Base-by-base conservation (phyloP, 2,888 invertebrate species). In the Sicus ferrugineus region DNA sequence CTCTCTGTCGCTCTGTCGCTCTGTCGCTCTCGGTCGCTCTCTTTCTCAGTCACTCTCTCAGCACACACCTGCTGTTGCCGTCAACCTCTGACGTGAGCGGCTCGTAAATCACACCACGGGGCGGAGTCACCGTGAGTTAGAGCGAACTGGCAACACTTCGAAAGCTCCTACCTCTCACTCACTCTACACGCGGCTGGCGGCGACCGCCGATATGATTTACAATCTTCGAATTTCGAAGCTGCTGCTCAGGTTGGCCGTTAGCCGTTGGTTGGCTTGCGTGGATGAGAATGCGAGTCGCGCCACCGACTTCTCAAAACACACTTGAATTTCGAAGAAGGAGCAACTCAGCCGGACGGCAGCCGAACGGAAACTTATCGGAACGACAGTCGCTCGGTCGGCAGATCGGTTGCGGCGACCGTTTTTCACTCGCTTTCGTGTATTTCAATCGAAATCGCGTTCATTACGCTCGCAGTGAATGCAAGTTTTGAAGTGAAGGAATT, bases 291-390 rank as follows among this genome's bases (percentile, higher is more conserved):
- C 46, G 19, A 14, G 16, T 21, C 26, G 28, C 26, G n/a, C 7
- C 64, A 65, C 48, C 38, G 54, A 30, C 59, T 31, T 48, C 54
- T 54, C 67, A 66, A 68, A 71, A 78, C 80, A 80, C 78, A 78
- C 77, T 77, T 76, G 77, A 75, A 75, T 68, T 70, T 80, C 77
- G 77, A 78, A 77, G 77, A 78, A 77, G 78, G 79, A 77, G 80
- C 80, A 67, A 61, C 59, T 66, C 52, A 9, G 9, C 2, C 54
- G 14, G 14, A 14, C 26, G 28, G n/a, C 46, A 9, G 46, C n/a
- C n/a, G n/a, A n/a, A n/a, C n/a, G n/a, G n/a, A n/a, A n/a, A n/a
- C n/a, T n/a, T n/a, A n/a, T n/a, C n/a, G n/a, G n/a, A n/a, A n/a
- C n/a, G n/a, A n/a, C n/a, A n/a, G n/a, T n/a, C n/a, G n/a, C 21